Conservation (phyloP, 1,140 invertebrate genomes). For the Drosophila triauraria region DNA sequence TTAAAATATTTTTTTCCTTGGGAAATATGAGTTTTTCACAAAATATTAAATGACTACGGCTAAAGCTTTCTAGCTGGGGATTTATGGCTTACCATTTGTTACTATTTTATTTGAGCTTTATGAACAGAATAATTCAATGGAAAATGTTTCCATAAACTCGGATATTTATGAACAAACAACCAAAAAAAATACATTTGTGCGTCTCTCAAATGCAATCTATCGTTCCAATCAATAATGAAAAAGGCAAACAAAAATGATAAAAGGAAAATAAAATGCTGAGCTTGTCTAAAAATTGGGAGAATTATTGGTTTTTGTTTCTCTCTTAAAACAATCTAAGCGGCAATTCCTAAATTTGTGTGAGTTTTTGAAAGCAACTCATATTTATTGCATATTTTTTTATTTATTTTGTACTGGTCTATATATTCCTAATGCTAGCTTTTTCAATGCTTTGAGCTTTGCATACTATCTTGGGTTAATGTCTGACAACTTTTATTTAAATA, state of each 20-base stretch:
- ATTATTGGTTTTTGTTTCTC: neutral
- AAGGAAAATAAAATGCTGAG: slow-evolving; percentile 1
- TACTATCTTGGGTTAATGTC: neutral
- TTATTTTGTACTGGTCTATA: neutral
- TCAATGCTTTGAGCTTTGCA: neutral
- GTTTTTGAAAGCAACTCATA: neutral
- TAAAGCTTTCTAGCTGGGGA: neutral
- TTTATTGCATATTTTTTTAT: neutral
- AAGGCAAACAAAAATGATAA: slow-evolving; percentile 5
- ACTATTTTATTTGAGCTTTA: slow-evolving; percentile 17
- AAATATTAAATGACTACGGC: slow-evolving; percentile 11
- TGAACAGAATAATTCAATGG: neutral
- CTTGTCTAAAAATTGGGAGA: neutral
- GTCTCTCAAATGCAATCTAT: neutral
- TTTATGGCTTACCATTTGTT: slow-evolving; percentile 10
- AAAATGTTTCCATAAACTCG: neutral
- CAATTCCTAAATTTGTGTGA: no score
- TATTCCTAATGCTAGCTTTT: neutral
- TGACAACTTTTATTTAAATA: neutral
- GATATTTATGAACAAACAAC: neutral
- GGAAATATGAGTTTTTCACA: neutral
- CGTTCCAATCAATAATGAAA: slow-evolving; percentile 21
- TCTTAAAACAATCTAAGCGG: neutral
- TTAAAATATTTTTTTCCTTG: slow-evolving; percentile 8
- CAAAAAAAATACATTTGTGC: neutral